Evolutionary conservation across 1,140 invertebrate species (phyloP).

Genomic region (Physella acuta): DNA sequence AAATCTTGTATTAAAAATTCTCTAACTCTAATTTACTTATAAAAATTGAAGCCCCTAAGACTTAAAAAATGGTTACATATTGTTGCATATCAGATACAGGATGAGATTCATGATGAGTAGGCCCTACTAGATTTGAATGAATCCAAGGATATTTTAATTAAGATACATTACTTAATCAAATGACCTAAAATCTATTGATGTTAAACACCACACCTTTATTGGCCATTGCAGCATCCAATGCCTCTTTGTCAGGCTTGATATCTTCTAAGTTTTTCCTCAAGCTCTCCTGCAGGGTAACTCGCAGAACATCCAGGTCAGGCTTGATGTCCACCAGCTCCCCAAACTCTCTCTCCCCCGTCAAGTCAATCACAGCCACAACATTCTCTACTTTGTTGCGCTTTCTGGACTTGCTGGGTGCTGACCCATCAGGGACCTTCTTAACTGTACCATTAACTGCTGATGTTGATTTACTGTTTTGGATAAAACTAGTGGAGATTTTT

Average conservation of each 20-base stretch:
- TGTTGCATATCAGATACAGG: too few species aligned
- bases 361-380: conserved; percentile 5
- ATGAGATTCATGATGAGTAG: too few species aligned
- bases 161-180: too few species aligned
- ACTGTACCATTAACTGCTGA: background rate
- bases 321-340: conserved; percentile 26
- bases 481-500: conserved; percentile 8
- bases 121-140: too few species aligned
- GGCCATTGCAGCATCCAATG: background rate
- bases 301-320: conserved; percentile 21
- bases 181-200: too few species aligned
- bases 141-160: too few species aligned
- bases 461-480: background rate
- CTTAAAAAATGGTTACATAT: too few species aligned
- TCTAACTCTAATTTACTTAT: too few species aligned
- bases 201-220: too few species aligned
- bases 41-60: too few species aligned
- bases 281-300: background rate
- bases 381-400: background rate
- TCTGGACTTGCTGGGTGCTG: background rate
- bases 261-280: background rate
- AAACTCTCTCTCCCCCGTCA: conserved; percentile 10
- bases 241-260: background rate
- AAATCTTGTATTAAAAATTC: too few species aligned
- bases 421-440: background rate